A percentile compares a stretch with the other conserved stretches of the same genome.
These are phyloP conservation scores for Onchidella celtica DNA, from an alignment of 2,888 invertebrate species.

Conservation along the genomic window DNA sequence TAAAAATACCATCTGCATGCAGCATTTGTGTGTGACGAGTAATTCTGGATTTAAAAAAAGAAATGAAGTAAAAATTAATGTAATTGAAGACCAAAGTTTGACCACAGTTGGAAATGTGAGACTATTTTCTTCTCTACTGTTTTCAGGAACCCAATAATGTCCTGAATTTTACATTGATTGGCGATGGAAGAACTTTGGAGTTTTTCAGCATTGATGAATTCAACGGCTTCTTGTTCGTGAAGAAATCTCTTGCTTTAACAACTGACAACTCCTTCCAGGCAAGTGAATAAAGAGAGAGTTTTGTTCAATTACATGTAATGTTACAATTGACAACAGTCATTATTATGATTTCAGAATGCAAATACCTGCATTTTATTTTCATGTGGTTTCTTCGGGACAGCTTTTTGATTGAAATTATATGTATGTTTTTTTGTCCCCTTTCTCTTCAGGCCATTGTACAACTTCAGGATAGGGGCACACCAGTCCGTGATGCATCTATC, in stretches of 20 bases:
- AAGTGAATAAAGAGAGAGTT: constrained; percentile 18
- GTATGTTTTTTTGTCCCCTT: no score
- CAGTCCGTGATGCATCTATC: constrained; percentile 47
- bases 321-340: no score
- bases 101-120: no score
- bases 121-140: constrained; percentile 8
- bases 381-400: no score
- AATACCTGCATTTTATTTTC: no score
- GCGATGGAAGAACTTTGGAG: constrained; percentile 60
- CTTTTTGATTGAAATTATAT: no score
- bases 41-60: no score
- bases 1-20: no score
- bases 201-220: constrained; percentile 67
- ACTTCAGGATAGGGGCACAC: constrained; percentile 64
- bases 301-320: background rate
- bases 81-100: no score
- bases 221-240: constrained; percentile 65
- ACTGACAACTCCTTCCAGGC: constrained; percentile 55
- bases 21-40: no score
- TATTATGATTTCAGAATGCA: no score
- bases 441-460: constrained; percentile 59
- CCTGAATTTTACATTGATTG: constrained; percentile 61
- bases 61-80: no score
- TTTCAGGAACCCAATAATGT: constrained; percentile 71
- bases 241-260: constrained; percentile 62